A percentile compares a stretch with the other conserved stretches of the same genome.
phyloP scores from a whole-genome alignment of 1,140 invertebrate species.

The Tetramorium alpestre region DNA sequence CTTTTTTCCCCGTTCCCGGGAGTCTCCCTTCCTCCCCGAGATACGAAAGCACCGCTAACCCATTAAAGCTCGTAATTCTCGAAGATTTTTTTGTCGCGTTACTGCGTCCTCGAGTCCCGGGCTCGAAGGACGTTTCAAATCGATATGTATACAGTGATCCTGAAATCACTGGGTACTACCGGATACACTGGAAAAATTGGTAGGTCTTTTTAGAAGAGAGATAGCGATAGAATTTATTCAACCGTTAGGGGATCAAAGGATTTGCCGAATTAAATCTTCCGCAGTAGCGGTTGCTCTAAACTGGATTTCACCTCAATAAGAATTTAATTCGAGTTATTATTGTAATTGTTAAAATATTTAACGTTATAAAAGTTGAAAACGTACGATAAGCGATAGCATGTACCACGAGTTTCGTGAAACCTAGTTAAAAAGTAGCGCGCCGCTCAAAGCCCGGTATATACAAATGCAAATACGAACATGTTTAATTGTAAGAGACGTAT shows the following conservation, averaged over 20 bases:
- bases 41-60: slow-evolving; percentile 35
- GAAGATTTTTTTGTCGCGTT: slow-evolving; percentile 30
- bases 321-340: slow-evolving; percentile 8
- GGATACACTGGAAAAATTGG: neutral
- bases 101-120: neutral
- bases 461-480: neutral
- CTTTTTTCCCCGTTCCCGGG: slow-evolving; percentile 32
- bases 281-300: neutral
- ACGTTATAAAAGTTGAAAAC: neutral
- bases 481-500: neutral
- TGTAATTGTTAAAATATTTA: slow-evolving; percentile 5
- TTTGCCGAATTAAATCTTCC: slow-evolving; percentile 17
- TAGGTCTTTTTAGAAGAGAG: neutral
- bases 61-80: slow-evolving; percentile 58
- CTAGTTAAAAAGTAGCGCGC: neutral
- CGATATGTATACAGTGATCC: slow-evolving; percentile 35
- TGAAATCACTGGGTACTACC: neutral
- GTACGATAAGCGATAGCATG: too few relatives aligned
- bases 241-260: neutral
- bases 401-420: neutral
- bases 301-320: neutral
- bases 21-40: neutral
- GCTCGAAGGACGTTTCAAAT: neutral
- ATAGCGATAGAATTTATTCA: neutral
- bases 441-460: neutral